phyloP scores from a whole-genome alignment of 2,888 invertebrate species.

The Melipona beecheii region DNA sequence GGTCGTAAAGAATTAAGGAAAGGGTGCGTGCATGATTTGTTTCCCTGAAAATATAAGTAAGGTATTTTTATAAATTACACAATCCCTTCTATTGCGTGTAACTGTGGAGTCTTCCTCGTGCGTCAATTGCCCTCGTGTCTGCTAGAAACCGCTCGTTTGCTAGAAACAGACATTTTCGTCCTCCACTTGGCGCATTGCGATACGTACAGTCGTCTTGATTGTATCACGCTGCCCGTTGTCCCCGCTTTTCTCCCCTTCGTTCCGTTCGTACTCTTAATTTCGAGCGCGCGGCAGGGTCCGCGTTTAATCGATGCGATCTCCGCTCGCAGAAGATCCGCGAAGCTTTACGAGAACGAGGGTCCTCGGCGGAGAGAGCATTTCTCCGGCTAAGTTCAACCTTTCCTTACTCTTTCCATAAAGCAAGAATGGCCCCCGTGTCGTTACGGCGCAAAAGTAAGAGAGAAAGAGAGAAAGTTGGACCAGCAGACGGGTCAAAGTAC shows the following conservation, averaged over 20 bases:
- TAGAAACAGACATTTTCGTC: too few relatives aligned
- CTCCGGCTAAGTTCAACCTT: constrained; percentile 22
- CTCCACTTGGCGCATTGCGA: too few relatives aligned
- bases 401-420: constrained; percentile 50
- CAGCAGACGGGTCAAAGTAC: constrained; percentile 52
- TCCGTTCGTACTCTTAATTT: neutral
- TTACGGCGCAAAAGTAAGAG: neutral
- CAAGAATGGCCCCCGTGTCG: constrained; percentile 38
- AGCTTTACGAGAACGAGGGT: constrained; percentile 40
- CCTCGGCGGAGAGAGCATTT: constrained; percentile 5
- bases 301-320: constrained; percentile 37
- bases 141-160: too few relatives aligned
- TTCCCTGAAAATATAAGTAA: too few relatives aligned
- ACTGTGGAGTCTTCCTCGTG: too few relatives aligned
- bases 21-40: too few relatives aligned
- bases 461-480: constrained; percentile 31
- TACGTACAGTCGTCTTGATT: too few relatives aligned
- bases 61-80: too few relatives aligned
- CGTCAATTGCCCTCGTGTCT: too few relatives aligned
- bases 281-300: neutral
- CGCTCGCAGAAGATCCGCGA: neutral
- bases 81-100: too few relatives aligned
- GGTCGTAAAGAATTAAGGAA: too few relatives aligned
- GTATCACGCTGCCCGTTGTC: too few relatives aligned
- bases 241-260: neutral